A percentile compares a stretch with the other conserved stretches of the same genome.
These are phyloP conservation scores for Polyodon spathula DNA, from an alignment of 2,113 vertebrate genomes.

Conservation along the genomic window DNA sequence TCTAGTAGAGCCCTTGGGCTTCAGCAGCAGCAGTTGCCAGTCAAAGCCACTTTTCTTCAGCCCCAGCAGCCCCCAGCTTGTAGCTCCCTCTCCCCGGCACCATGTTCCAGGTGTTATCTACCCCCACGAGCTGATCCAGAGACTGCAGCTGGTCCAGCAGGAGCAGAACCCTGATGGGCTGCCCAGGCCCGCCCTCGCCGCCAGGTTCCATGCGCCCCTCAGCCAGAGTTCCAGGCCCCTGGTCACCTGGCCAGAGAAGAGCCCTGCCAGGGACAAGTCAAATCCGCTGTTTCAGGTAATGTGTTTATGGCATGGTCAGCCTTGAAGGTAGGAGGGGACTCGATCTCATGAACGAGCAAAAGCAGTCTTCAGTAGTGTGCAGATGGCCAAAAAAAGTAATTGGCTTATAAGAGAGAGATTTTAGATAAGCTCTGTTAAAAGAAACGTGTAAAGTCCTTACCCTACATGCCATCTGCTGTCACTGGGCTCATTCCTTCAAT, in stretches of 20 bases:
- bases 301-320: no score
- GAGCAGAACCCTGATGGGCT: slow-evolving; percentile 58
- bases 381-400: no score
- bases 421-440: no score
- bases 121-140: slow-evolving; percentile 75
- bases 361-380: no score
- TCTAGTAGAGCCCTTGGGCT: slow-evolving; percentile 49
- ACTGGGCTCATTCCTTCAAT: no score
- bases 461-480: no score
- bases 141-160: slow-evolving; percentile 76
- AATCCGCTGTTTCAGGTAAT: slow-evolving; percentile 66
- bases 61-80: not conserved
- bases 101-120: slow-evolving; percentile 59
- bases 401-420: no score
- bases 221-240: slow-evolving; percentile 27
- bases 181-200: slow-evolving; percentile 61
- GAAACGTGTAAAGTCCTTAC: no score
- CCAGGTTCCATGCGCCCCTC: slow-evolving; percentile 59
- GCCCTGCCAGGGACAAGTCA: slow-evolving; percentile 45
- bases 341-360: no score
- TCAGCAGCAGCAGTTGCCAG: slow-evolving; percentile 37
- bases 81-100: slow-evolving; percentile 3
- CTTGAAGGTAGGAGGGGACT: no score
- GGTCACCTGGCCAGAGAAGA: slow-evolving; percentile 47
- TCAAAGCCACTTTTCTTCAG: no score